Conservation (phyloP, 2,113 vertebrate species). For the Oncorhynchus tshawytscha region DNA sequence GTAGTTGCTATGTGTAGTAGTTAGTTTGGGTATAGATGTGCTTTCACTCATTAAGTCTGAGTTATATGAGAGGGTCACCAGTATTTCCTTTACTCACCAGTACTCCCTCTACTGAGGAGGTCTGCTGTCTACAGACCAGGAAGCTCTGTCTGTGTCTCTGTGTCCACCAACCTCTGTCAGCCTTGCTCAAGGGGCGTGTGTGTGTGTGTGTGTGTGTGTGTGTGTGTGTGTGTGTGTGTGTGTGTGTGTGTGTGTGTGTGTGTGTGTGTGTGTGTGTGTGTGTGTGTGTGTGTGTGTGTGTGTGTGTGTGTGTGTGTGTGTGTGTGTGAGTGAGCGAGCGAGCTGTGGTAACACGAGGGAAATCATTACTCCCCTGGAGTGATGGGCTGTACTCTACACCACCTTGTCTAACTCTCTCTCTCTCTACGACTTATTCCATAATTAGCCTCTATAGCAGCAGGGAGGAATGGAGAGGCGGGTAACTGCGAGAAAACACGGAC, state of each 20-base stretch:
- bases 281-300: no score
- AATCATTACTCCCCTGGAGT: constrained; percentile 8
- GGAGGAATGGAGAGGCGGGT: constrained; percentile 6
- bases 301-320: constrained; percentile 5
- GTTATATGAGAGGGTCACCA: background rate
- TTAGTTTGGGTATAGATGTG: background rate
- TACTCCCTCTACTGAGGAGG: background rate
- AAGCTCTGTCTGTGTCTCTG: background rate
- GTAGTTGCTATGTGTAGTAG: background rate
- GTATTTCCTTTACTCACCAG: background rate
- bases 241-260: background rate
- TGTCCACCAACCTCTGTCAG: background rate
- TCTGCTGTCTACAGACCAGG: background rate
- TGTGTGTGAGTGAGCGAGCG: background rate
- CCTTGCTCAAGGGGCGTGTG: background rate
- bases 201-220: background rate
- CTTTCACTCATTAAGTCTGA: background rate
- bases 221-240: background rate
- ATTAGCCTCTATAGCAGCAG: constrained; percentile 9
- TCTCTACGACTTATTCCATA: constrained; percentile 23
- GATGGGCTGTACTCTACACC: background rate
- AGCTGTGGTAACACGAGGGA: background rate
- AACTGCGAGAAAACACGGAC: constrained; percentile 2
- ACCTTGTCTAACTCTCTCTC: background rate
- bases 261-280: background rate